phyloP scores from a whole-genome alignment of 2,888 invertebrate species.

The Pediacus dermestoides region DNA sequence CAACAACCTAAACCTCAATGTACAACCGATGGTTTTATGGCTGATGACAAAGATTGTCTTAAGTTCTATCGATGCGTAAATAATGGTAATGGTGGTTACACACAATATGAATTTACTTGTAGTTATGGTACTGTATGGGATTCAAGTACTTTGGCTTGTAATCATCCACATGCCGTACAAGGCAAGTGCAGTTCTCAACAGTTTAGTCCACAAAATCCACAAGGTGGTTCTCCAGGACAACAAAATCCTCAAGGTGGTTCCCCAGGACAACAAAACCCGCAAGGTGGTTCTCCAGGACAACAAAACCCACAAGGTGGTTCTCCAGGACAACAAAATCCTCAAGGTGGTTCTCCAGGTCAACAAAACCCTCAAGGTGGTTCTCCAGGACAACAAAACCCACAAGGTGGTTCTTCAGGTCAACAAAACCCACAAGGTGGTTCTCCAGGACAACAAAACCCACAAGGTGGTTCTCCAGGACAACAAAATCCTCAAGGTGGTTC shows the following conservation, averaged over 20 bases:
- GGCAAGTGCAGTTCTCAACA: constrained; percentile 25
- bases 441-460: neutral
- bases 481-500: constrained; percentile 21
- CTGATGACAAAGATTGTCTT: constrained; percentile 63
- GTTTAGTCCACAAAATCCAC: constrained; percentile 16
- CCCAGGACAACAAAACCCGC: neutral
- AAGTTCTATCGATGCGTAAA: constrained; percentile 74
- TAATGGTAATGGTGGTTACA: constrained; percentile 57
- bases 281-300: neutral
- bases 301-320: constrained; percentile 21
- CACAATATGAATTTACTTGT: constrained; percentile 67
- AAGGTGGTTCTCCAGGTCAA: constrained; percentile 5
- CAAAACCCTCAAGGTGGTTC: constrained; percentile 21
- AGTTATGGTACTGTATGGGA: constrained; percentile 77
- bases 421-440: constrained; percentile 15
- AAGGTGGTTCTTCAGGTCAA: constrained; percentile 8
- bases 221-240: constrained; percentile 9
- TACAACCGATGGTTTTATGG: constrained; percentile 63
- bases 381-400: constrained; percentile 15
- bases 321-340: constrained; percentile 16
- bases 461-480: neutral
- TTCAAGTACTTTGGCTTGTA: constrained; percentile 62
- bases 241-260: constrained; percentile 15
- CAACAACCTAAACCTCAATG: constrained; percentile 11
- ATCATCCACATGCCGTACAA: constrained; percentile 61